These are phyloP conservation scores for Parapristionchus giblindavisi DNA, from an alignment of 2,888 invertebrate genomes.

Conservation along the genomic window DNA sequence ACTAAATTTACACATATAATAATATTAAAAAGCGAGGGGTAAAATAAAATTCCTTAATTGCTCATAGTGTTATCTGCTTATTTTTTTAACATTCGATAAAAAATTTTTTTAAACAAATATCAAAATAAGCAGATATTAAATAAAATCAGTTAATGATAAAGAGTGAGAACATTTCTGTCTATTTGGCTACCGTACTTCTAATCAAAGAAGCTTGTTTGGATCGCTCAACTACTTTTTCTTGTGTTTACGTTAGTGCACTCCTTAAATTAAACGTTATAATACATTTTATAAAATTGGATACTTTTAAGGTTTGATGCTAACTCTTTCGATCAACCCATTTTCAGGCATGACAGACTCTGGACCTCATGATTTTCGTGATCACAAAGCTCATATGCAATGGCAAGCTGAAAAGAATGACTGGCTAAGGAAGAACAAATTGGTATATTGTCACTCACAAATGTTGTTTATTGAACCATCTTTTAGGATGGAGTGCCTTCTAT, in stretches of 20 bases:
- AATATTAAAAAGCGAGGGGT: too few species aligned
- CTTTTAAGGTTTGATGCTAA: not conserved
- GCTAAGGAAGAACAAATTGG: constrained; percentile 9
- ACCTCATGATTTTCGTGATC: constrained; percentile 59
- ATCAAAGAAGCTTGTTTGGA: not conserved
- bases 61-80: too few species aligned
- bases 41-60: too few species aligned
- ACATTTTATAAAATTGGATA: not conserved
- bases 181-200: not conserved
- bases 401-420: constrained; percentile 37
- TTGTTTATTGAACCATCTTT: not conserved
- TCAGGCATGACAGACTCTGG: constrained; percentile 25
- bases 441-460: not conserved
- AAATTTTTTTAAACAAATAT: not conserved
- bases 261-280: not conserved
- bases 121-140: not conserved
- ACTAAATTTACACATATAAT: too few species aligned
- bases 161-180: not conserved
- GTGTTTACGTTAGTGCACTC: not conserved
- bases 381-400: constrained; percentile 59
- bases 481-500: constrained; percentile 17
- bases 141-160: not conserved
- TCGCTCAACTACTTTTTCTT: not conserved
- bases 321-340: not conserved
- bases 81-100: too few species aligned